Evolutionary conservation across 2,888 invertebrate species (phyloP).

Genomic region (Melipona bicolor): DNA sequence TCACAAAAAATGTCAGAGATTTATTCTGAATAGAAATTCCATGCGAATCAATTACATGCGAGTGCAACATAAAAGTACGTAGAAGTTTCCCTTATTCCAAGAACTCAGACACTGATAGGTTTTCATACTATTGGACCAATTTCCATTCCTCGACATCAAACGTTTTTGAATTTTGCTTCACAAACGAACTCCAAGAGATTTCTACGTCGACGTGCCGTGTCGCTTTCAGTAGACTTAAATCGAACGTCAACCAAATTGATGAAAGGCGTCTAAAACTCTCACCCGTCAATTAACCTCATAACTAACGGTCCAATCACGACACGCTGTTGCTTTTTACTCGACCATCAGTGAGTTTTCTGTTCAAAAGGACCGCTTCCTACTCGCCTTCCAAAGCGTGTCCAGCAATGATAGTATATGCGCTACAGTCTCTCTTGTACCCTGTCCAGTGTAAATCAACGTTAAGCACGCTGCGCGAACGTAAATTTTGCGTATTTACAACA

Average conservation of each 20-base stretch:
- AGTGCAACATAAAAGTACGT: slow-evolving; percentile 18
- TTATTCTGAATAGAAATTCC: no score
- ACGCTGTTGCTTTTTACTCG: not conserved
- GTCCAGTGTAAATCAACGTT: slow-evolving; percentile 44
- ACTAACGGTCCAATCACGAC: slow-evolving; percentile 24
- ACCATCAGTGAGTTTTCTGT: not conserved
- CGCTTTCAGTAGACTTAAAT: not conserved
- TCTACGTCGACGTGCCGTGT: no score
- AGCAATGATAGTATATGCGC: not conserved
- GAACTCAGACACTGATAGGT: not conserved
- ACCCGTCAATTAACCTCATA: not conserved
- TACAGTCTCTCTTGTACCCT: not conserved
- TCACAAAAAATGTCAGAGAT: no score
- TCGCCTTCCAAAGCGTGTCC: slow-evolving; percentile 12
- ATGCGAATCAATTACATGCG: slow-evolving; percentile 32
- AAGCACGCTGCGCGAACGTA: slow-evolving; percentile 32
- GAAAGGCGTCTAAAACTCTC: not conserved
- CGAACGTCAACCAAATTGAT: not conserved
- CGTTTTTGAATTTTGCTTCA: not conserved
- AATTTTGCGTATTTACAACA: slow-evolving; percentile 39
- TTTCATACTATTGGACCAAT: not conserved
- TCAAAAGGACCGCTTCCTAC: slow-evolving; percentile 12
- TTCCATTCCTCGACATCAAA: not conserved
- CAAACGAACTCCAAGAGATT: not conserved
- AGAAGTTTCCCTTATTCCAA: not conserved